A percentile compares a stretch with the other conserved stretches of the same genome.
Conservation (phyloP, 2,797 vertebrate species). For the Sarcophilus harrisii region DNA sequence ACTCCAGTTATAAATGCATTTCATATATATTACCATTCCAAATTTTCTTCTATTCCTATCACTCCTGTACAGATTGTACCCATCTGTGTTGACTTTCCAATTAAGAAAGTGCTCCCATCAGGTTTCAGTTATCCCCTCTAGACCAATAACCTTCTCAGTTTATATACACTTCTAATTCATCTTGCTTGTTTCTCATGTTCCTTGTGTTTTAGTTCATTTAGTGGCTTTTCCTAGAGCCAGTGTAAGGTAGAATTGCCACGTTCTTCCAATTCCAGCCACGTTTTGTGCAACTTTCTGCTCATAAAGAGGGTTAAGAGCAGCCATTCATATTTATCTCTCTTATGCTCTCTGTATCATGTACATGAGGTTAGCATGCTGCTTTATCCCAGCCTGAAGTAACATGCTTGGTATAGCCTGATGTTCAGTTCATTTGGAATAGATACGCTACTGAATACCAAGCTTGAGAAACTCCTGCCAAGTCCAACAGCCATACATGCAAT, state of each 20-base stretch:
- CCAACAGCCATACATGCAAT: constrained; percentile 79
- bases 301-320: constrained; percentile 58
- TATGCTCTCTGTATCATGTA: constrained; percentile 36
- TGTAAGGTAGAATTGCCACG: constrained; percentile 22
- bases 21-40: not conserved
- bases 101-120: constrained; percentile 3
- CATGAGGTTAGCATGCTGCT: constrained; percentile 51
- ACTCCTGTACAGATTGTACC: not conserved
- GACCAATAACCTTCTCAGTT: not conserved
- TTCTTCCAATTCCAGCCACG: constrained; percentile 12
- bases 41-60: not conserved
- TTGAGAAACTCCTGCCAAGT: constrained; percentile 79
- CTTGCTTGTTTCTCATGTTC: constrained; percentile 1
- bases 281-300: constrained; percentile 53
- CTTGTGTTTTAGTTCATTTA: constrained; percentile 51
- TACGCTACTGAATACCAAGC: constrained; percentile 73
- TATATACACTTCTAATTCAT: constrained; percentile 21
- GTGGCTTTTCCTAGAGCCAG: not conserved
- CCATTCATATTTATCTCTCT: constrained; percentile 50
- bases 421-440: constrained; percentile 74
- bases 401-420: constrained; percentile 61
- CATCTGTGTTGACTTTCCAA: constrained; percentile 4
- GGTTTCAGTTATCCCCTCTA: constrained; percentile 33
- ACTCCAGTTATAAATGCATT: not conserved
- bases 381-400: constrained; percentile 66